Evolutionary conservation across 2,113 vertebrate species (phyloP), one percentile per base, ranked within the genome.

Genomic region (Pedetes capensis): DNA sequence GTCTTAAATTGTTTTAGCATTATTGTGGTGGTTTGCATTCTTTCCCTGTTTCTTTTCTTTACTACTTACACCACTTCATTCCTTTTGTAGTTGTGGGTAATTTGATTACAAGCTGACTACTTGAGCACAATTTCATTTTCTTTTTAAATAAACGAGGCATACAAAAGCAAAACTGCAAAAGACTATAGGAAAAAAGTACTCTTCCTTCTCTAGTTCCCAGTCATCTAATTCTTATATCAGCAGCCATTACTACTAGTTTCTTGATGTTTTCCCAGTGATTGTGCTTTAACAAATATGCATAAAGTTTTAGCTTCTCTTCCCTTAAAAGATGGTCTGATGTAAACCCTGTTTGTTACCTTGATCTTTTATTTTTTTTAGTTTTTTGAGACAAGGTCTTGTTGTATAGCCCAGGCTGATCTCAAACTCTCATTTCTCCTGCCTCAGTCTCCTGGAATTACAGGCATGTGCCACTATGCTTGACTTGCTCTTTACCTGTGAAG

Each of bases 31-130:
- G 32, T 95, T 89, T 74, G 23, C 37, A 8, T 86, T 79, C 25
- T 14, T 95, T 82, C 6, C 25, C 1, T 78, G 6, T 59, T 59
- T 14, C 66, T 83, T 44, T 44, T 87, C 44, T 69, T 82, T 49
- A 27, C 49, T 84, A 37, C 23, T 17, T 22, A 22, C 27, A 47
- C n/a, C 14, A 66, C 44, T 32, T 7, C 8, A 32, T 42, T 44
- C 7, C 13, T 76, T 93, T 78, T 78, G 25, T 87, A 16, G 95
- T 76, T 85, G 12, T 76, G 39, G 64, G n/a, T 89, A 34, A 84
- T 47, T 82, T 74, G 32, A 82, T 86, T 81, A 89, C 72, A 95
- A 94, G 18, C 78, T 88, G 37, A 66, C n/a, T 75, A 6, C 27
- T 42, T 25, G 22, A 86, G 57, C 22, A 34, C 59, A 12, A 25